Conservation (phyloP, 2,797 vertebrate genomes). For the Nothura maculosa region DNA sequence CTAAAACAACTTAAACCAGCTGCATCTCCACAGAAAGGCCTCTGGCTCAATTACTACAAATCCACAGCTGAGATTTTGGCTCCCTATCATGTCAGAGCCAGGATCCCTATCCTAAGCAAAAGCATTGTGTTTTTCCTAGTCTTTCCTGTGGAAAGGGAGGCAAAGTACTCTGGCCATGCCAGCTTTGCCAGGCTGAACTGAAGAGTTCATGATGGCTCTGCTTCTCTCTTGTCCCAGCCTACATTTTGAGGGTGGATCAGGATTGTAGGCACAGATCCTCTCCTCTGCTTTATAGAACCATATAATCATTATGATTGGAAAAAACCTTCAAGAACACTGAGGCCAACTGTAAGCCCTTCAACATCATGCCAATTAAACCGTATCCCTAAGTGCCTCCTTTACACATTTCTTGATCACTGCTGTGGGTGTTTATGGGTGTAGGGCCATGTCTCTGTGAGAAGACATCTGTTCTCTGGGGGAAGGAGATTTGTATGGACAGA, state of each 20-base stretch:
- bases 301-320: too few relatives aligned
- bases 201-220: background rate
- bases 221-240: fast-evolving
- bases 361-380: too few relatives aligned
- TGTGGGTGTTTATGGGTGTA: background rate
- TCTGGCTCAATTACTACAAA: background rate
- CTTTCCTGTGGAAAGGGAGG: background rate
- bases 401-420: too few relatives aligned
- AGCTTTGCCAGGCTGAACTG: background rate
- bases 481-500: fast-evolving
- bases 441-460: fast-evolving
- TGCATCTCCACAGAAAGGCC: background rate
- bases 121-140: background rate
- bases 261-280: fast-evolving
- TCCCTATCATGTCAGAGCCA: background rate
- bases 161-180: background rate
- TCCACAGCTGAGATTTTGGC: background rate
- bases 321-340: too few relatives aligned
- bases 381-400: too few relatives aligned
- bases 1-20: background rate
- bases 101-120: background rate
- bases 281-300: background rate
- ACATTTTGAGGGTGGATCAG: background rate
- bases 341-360: too few relatives aligned
- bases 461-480: background rate